Evolutionary conservation across 2,888 invertebrate species (phyloP), one percentile per base, ranked within the genome.

Genomic region (Fissipunctia ypsillon): DNA sequence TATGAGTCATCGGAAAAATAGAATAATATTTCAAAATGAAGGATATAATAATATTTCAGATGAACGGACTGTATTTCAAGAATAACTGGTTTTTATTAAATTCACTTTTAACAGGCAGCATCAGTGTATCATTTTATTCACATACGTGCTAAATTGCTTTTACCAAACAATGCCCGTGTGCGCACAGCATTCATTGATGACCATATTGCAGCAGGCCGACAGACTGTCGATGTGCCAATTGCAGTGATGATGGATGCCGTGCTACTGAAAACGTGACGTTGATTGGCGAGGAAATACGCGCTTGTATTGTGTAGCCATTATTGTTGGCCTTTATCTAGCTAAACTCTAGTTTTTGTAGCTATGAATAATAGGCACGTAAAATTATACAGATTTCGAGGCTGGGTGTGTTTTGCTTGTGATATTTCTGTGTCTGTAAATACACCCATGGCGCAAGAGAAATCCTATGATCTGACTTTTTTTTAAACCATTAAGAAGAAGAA

Each of bases 161-260:
- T 43, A 3, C 7, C 38, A n/a, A 45, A 59, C 50, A 57, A 38
- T 52, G 57, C 9, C 12, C 25, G 16, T 4, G 31, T 38, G 28
- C 10, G n/a, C 6, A 22, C 48, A 25, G 54, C 56, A 28, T 57
- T 43, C 38, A 67, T 72, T 72, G 45, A 78, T 78, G 61, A 64
- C 60, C 19, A 56, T 22, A 25, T 22, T 7, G 67, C 50, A 48
- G 3, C 76, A 56, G 52, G n/a, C 67, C 19, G 67, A 10, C 57
- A 41, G 31, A 25, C 66, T 70, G 67, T 64, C 75, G 48, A 50
- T 60, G 59, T 75, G 80, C 45, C 70, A 80, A 71, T 75, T 71
- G 70, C 54, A n/a, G 50, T 56, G 50, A 80, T 80, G 79, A 80
- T 68, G 59, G 75, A 75, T 80, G 70, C 67, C 48, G 52, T 16